Conservation (phyloP, 92 coral and sea anemone genomes). For the Anthopleura xanthogrammica region DNA sequence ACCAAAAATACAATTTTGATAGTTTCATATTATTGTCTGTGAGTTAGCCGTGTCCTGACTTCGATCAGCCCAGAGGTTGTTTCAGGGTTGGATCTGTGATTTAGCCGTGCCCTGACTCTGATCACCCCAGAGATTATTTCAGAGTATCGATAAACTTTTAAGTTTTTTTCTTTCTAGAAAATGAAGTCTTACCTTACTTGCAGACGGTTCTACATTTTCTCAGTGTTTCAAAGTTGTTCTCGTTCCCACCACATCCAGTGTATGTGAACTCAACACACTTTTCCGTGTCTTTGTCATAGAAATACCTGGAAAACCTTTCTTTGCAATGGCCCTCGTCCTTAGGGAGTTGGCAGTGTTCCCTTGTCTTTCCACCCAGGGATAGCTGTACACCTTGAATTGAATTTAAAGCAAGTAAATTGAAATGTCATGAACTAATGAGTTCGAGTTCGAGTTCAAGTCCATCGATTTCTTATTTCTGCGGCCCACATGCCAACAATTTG, state of each 20-base stretch:
- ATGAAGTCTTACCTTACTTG: slow-evolving; percentile 2
- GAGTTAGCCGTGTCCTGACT: no score
- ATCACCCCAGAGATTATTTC: no score
- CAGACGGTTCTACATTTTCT: slow-evolving; percentile 20
- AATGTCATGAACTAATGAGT: no score
- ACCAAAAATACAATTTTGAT: no score
- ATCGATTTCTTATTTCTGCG: no score
- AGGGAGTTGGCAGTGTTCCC: slow-evolving; percentile 16
- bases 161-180: neutral
- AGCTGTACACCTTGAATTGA: neutral
- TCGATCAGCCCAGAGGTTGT: no score
- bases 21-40: no score
- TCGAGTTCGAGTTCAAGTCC: no score
- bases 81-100: neutral
- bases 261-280: slow-evolving; percentile 23
- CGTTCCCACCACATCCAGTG: slow-evolving; percentile 39
- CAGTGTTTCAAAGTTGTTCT: slow-evolving; percentile 18
- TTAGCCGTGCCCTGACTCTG: neutral
- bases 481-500: no score
- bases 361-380: neutral
- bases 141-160: no score
- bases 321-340: slow-evolving; percentile 26
- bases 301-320: slow-evolving; percentile 7
- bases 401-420: neutral
- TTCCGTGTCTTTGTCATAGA: slow-evolving; percentile 4